phyloP scores from a whole-genome alignment of 1,140 invertebrate genomes.

The Papilio dardanus region DNA sequence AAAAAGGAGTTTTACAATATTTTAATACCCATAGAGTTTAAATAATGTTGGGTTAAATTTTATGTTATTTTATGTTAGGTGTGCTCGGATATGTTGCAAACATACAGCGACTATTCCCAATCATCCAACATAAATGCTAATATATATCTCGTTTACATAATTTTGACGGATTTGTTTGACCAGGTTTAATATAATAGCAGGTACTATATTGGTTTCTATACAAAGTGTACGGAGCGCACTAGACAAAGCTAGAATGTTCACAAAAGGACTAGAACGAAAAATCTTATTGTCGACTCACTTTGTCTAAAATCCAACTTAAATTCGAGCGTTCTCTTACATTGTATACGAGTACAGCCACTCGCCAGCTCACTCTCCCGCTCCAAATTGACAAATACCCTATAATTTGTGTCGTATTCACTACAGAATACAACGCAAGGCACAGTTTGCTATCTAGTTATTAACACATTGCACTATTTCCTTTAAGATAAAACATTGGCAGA shows the following conservation, averaged over 20 bases:
- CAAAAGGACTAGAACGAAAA: constrained; percentile 71
- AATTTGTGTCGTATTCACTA: constrained; percentile 61
- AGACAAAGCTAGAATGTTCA: constrained; percentile 69
- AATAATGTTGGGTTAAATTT: neutral
- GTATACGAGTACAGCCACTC: constrained; percentile 67
- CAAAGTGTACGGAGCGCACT: constrained; percentile 10
- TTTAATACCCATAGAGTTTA: neutral
- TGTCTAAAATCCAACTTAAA: constrained; percentile 71
- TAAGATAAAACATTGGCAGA: constrained; percentile 58
- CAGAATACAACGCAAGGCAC: constrained; percentile 78
- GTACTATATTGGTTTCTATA: constrained; percentile 27
- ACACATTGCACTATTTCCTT: constrained; percentile 54
- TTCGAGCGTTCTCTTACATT: constrained; percentile 70
- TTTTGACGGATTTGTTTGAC: constrained; percentile 33
- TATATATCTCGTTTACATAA: constrained; percentile 29
- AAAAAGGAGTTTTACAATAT: neutral
- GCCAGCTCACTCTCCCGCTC: constrained; percentile 57
- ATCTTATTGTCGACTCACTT: constrained; percentile 77
- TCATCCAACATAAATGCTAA: constrained; percentile 21
- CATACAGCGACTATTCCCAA: constrained; percentile 20
- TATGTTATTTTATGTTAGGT: neutral
- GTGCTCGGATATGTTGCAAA: neutral
- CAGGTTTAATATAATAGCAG: constrained; percentile 27
- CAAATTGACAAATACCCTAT: constrained; percentile 78
- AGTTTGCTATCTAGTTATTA: constrained; percentile 61